Evolutionary conservation across 2,888 invertebrate species (phyloP), one percentile per base, ranked within the genome.

Genomic region (Schrankia costaestrigalis): DNA sequence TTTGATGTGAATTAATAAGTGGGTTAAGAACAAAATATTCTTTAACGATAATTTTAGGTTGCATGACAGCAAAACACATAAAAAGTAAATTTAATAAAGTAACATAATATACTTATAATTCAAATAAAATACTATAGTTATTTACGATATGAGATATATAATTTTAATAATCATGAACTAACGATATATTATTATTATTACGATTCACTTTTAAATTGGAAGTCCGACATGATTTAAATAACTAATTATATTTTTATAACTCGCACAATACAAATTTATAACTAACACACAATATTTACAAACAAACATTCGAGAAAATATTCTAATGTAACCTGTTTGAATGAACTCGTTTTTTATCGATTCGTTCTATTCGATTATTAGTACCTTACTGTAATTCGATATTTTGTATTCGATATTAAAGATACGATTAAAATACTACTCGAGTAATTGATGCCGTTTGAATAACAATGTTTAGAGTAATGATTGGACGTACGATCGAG

Each of bases 391-490:
- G 56, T 49, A 55, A 58, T 53, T 53, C 38, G 43, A 54, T 56
- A 45, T 43, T 50, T 44, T 47, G 23, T 41, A 45, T 53, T 40
- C 35, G 40, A 54, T 54, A 50, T 54, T 54, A 40, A 38, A 47
- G 41, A 45, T 48, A 31, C 56, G 56, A 51, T 55, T 54, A 42
- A 51, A 55, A 55, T 42, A 47, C 29, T 45, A 45, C 45, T 48
- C 52, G 45, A 40, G 56, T 54, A 54, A 54, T 55, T 40, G 50
- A 54, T 45, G 56, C 56, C 42, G 47, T 45, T 54, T 47, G 36
- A 51, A 45, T 54, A 51, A 42, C 47, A 38, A 37, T 32, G 46
- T 41, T 25, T 47, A 39, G 56, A 45, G 41, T 41, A 47, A 38
- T 37, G 46, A 54, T 49, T 43, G 37, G n/a, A n/a, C n/a, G 40